Conservation (phyloP, 2,888 invertebrate genomes). For the Pristionchus exspectatus region DNA sequence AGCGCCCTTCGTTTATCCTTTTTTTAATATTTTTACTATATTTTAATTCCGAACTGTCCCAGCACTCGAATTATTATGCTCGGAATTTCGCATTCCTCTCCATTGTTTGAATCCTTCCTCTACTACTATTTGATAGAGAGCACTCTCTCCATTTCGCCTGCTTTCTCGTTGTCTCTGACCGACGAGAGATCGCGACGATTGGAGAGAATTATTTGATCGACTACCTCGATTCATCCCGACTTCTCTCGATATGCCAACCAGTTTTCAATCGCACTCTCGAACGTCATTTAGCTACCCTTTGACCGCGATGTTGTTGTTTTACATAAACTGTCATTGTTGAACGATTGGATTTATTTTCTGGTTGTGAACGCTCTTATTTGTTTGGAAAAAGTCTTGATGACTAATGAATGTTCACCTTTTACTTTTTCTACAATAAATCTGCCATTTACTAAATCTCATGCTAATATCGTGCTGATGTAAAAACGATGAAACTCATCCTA, state of each 20-base stretch:
- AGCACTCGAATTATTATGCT: background rate
- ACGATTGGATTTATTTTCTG: background rate
- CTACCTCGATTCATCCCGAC: constrained; percentile 19
- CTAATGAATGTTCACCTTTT: too few species aligned
- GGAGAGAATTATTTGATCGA: constrained; percentile 4
- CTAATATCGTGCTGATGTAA: background rate
- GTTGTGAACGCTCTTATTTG: too few species aligned
- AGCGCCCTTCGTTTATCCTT: too few species aligned
- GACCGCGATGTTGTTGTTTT: background rate
- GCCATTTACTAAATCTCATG: too few species aligned
- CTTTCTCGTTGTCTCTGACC: background rate
- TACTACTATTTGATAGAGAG: background rate
- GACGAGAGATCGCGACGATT: background rate
- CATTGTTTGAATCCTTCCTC: background rate
- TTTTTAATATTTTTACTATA: background rate
- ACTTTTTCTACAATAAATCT: too few species aligned
- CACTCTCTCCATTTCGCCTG: background rate
- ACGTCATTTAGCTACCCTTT: constrained; percentile 10
- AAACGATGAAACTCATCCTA: background rate
- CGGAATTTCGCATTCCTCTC: background rate
- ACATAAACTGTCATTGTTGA: background rate
- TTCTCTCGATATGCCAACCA: constrained; percentile 12
- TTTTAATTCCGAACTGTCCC: background rate
- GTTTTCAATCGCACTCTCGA: constrained; percentile 9
- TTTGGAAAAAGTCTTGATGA: too few species aligned